A percentile compares a stretch with the other conserved stretches of the same genome.
These are phyloP conservation scores for Microtus obscurus DNA, from an alignment of 2,797 vertebrate species.

Conservation along the genomic window DNA sequence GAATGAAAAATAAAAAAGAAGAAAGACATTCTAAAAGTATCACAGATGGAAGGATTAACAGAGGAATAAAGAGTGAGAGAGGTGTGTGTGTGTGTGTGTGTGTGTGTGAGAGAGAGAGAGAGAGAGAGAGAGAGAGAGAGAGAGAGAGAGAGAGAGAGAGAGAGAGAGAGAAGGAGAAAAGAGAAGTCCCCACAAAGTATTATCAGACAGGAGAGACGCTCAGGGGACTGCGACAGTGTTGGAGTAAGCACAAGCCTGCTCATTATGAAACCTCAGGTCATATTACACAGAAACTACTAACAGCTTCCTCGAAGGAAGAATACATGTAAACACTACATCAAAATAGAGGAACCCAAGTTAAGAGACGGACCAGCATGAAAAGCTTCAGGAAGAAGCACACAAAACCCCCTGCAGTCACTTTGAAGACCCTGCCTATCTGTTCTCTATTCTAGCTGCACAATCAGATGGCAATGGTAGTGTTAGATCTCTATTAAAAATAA, in stretches of 20 bases:
- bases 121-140: too few species aligned
- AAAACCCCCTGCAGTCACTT: too few species aligned
- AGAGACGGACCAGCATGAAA: background rate
- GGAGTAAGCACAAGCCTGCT: fast-evolving
- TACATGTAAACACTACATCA: fast-evolving
- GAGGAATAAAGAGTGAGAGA: background rate
- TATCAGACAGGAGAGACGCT: background rate
- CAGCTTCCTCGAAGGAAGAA: background rate
- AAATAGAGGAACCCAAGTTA: background rate
- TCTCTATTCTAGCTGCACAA: background rate
- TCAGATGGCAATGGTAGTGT: background rate
- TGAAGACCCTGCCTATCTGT: fast-evolving
- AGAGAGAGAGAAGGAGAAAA: background rate
- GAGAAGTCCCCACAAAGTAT: background rate
- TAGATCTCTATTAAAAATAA: background rate
- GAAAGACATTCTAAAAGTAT: background rate
- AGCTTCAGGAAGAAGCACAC: background rate
- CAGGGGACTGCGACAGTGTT: fast-evolving
- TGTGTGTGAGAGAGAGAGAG: background rate
- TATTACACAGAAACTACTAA: background rate
- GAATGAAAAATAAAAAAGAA: background rate
- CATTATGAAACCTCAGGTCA: background rate
- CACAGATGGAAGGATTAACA: background rate
- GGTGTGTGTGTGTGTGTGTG: too few species aligned
- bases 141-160: background rate